Evolutionary conservation across 2,113 vertebrate genomes (phyloP).

Genomic region (Furnarius figulus): DNA sequence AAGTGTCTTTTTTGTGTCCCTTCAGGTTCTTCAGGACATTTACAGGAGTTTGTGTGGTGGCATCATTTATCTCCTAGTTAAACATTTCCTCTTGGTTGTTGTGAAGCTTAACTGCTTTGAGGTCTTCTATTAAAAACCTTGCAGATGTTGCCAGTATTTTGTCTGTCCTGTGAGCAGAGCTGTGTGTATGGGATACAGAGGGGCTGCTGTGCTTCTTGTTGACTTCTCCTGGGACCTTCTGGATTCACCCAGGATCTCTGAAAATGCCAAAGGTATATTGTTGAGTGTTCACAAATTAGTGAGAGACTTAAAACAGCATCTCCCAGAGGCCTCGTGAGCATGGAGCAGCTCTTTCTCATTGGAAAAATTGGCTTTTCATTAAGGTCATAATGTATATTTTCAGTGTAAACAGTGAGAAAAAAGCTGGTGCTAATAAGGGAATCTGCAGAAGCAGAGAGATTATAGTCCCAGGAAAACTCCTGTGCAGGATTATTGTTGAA

Average conservation of each 20-base stretch:
- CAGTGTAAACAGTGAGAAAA: background rate
- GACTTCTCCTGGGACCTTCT: background rate
- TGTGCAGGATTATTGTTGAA: background rate
- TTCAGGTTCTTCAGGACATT: accelerated
- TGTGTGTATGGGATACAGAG: background rate
- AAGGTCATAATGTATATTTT: background rate
- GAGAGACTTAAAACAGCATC: background rate
- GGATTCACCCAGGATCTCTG: background rate
- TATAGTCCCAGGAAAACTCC: background rate
- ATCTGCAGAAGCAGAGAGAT: background rate
- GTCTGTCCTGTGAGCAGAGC: background rate
- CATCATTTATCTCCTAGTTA: background rate
- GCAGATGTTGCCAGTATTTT: background rate
- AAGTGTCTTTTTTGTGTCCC: background rate
- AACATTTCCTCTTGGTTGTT: background rate
- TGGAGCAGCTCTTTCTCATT: background rate
- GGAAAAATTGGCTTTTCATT: background rate
- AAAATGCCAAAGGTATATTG: background rate
- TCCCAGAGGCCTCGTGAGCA: background rate
- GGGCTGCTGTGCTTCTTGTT: background rate
- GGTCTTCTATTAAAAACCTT: background rate
- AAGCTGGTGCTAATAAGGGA: background rate
- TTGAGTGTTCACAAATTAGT: background rate
- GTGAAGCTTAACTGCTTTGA: background rate
- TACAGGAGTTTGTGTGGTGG: background rate